Conservation (phyloP, 1,140 invertebrate species). For the Platyscapa corneri region DNA sequence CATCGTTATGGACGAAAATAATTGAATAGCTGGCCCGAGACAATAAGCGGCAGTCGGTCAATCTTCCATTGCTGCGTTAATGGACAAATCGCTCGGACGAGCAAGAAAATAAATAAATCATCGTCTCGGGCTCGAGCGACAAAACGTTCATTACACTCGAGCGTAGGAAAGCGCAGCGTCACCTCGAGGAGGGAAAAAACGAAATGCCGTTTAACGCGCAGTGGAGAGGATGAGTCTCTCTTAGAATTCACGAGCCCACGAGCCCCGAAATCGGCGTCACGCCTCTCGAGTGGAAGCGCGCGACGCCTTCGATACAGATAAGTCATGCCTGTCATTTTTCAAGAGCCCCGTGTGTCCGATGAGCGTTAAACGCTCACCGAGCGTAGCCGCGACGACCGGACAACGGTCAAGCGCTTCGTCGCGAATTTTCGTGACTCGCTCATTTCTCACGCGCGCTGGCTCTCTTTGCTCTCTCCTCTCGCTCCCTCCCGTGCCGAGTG, state of each 20-base stretch:
- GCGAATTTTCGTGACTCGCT: conserved; percentile 58
- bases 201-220: neutral
- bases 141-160: conserved; percentile 15
- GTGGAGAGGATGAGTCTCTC: conserved; percentile 10
- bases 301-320: conserved; percentile 66
- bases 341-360: conserved; percentile 52
- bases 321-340: conserved; percentile 68
- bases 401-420: conserved; percentile 62
- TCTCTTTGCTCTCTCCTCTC: neutral
- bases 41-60: neutral
- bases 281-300: conserved; percentile 53
- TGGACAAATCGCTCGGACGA: conserved; percentile 2
- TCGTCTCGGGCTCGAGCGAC: neutral
- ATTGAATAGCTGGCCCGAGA: neutral
- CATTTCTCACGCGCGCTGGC: conserved; percentile 59
- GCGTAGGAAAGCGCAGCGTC: conserved; percentile 7
- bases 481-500: neutral
- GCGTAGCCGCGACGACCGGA: conserved; percentile 27
- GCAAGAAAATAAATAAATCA: conserved; percentile 17
- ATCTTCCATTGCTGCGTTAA: conserved; percentile 11
- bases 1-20: neutral
- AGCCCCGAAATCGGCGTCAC: conserved; percentile 50
- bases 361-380: conserved; percentile 14
- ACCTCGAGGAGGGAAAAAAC: neutral
- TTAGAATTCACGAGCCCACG: neutral